Evolutionary conservation across 2,888 invertebrate species (phyloP), one percentile per base, ranked within the genome.

Genomic region (Caenorhabditis japonica): DNA sequence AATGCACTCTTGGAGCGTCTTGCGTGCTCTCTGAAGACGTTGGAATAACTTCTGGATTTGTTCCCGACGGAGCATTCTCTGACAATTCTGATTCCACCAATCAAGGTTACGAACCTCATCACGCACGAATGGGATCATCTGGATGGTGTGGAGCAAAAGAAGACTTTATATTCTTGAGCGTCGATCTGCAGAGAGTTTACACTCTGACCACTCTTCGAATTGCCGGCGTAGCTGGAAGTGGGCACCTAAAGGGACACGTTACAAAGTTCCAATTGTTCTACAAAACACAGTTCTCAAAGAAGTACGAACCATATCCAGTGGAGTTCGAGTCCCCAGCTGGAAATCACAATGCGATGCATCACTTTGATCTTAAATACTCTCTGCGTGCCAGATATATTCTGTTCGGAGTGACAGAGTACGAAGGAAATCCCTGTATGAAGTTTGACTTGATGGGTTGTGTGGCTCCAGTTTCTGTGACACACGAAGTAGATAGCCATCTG

Each of bases 191-290:
- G 39, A 92, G 77, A 70, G 92, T 95, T n/a, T 94, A 92, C 88
- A 91, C 95, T 80, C 93, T 87, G 58, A 88, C 86, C 4, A 85
- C 84, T 12, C 64, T 87, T 33, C 76, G 88, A 21, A 58, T 88
- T 46, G 80, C 86, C 4, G 88, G 87, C 12, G 87, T 87, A 0
- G 86, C 83, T 15, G 87, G 85, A 27, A 76, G 71, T 41, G 88
- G 88, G 3, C 77, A 79, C 39, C 69, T 88, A 17, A 73, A 82
- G n/a, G 96, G 96, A 51, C 91, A 96, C 73, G 96, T 96, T 2
- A 96, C 95, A 0, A 95, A 96, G 90, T 94, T 97, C 73, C 91
- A 96, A 80, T 94, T 97, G 89, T 97, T 97, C 91, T 96, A 96
- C 89, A 97, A 97, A 88, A 94, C 94, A 90, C 92, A 94, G 21